Percentiles rank a stretch among this genome's conserved stretches.
Conservation (phyloP, 2,797 vertebrate species). For the Tragopan temminckii region DNA sequence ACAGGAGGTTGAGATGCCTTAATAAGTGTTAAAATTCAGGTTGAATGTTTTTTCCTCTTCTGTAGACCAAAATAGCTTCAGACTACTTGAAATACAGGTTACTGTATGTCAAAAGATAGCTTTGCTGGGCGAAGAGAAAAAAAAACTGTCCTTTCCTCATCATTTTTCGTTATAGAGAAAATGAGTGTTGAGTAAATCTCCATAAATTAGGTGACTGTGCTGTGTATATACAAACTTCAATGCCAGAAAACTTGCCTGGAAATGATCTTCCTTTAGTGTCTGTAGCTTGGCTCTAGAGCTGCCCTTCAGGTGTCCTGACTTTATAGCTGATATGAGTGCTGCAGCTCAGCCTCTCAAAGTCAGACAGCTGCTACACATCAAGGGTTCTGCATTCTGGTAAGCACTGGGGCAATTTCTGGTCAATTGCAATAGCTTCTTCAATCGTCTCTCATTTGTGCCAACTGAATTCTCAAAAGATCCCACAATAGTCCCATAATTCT, state of each 20-base stretch:
- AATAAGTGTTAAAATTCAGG: background rate
- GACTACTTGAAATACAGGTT: background rate
- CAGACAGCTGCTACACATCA: accelerated
- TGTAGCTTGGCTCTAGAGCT: background rate
- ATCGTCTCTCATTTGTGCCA: background rate
- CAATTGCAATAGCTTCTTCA: background rate
- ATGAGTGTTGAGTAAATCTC: background rate
- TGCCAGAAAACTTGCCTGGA: background rate
- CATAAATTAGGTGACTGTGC: background rate
- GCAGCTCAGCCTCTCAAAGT: background rate
- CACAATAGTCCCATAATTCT: background rate
- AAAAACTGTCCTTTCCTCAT: background rate
- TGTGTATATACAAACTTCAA: background rate
- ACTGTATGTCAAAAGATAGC: background rate
- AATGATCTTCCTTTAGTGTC: background rate
- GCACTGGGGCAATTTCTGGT: background rate
- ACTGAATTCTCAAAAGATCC: background rate
- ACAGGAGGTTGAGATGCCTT: background rate
- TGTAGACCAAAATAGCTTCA: background rate
- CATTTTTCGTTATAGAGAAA: background rate
- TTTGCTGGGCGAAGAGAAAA: background rate
- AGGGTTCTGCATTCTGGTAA: background rate
- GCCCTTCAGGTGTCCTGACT: accelerated
- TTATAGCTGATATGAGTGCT: background rate
- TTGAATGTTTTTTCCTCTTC: background rate